phyloP scores from a whole-genome alignment of 2,113 vertebrate species.

The Saguinus midas region DNA sequence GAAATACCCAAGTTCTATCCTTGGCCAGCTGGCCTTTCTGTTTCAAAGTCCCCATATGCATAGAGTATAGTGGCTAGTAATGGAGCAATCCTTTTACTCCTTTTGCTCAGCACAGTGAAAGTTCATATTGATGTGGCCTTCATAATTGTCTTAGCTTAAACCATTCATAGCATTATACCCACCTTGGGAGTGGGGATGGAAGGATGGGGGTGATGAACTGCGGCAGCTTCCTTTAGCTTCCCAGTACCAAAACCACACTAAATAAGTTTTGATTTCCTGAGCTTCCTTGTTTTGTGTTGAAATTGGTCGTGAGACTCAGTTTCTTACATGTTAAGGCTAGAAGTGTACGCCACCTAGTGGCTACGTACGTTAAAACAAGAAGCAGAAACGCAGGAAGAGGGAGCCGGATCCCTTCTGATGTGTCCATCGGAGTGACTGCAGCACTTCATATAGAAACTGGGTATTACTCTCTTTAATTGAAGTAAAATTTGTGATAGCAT shows the following conservation, averaged over 20 bases:
- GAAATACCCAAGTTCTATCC: neutral
- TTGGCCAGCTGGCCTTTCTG: neutral
- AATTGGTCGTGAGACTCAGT: constrained; percentile 17
- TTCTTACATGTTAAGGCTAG: constrained; percentile 27
- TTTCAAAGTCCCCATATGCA: neutral
- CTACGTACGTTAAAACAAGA: neutral
- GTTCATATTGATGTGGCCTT: neutral
- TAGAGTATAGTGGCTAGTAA: neutral
- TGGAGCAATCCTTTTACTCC: neutral
- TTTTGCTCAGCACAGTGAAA: neutral
- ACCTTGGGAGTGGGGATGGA: neutral
- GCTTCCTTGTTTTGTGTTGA: constrained; percentile 27
- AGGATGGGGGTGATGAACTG: neutral
- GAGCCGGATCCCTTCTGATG: neutral
- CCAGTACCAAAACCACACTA: neutral
- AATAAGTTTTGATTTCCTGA: constrained; percentile 3
- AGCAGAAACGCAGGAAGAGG: neutral
- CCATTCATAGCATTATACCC: neutral
- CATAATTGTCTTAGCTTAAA: neutral
- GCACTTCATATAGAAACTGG: neutral
- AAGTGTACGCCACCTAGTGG: constrained; percentile 62
- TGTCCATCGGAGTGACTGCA: neutral
- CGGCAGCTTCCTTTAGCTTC: neutral
- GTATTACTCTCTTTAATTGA: neutral
- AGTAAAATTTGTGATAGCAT: neutral